Conservation (phyloP, 2,888 invertebrate species). For the Torymus aiolomorphi region DNA sequence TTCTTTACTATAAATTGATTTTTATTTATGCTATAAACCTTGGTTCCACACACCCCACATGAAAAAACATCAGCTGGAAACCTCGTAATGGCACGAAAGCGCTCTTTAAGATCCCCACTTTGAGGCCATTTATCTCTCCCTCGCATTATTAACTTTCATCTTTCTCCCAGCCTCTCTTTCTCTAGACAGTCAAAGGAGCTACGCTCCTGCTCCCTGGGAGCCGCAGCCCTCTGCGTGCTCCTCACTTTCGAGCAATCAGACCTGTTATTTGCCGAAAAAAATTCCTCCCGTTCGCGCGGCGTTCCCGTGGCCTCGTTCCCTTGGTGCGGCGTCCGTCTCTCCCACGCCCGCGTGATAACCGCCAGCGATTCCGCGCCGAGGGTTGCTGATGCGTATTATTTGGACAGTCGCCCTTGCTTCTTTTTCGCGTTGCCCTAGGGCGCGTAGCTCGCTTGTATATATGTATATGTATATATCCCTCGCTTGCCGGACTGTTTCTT, state of each 20-base stretch:
- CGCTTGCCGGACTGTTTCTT: not conserved
- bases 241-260: constrained; percentile 40
- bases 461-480: not conserved
- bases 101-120: no score
- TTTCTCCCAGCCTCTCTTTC: not conserved
- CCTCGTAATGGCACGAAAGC: no score
- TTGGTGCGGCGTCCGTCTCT: not conserved
- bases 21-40: no score
- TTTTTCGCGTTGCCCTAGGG: no score
- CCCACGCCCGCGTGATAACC: constrained; percentile 24
- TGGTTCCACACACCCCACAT: no score
- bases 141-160: constrained; percentile 23
- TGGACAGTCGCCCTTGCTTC: not conserved
- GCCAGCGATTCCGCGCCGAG: constrained; percentile 14
- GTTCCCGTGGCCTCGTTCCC: not conserved
- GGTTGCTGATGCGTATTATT: constrained; percentile 36
- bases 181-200: constrained; percentile 3
- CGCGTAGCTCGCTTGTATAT: not conserved
- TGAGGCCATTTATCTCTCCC: not conserved
- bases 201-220: no score
- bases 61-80: no score
- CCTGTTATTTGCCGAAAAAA: constrained; percentile 51
- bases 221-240: constrained; percentile 1
- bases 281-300: constrained; percentile 1
- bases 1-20: no score